Evolutionary conservation across 2,797 vertebrate genomes (phyloP).

Genomic region (Epinephelus malabaricus): DNA sequence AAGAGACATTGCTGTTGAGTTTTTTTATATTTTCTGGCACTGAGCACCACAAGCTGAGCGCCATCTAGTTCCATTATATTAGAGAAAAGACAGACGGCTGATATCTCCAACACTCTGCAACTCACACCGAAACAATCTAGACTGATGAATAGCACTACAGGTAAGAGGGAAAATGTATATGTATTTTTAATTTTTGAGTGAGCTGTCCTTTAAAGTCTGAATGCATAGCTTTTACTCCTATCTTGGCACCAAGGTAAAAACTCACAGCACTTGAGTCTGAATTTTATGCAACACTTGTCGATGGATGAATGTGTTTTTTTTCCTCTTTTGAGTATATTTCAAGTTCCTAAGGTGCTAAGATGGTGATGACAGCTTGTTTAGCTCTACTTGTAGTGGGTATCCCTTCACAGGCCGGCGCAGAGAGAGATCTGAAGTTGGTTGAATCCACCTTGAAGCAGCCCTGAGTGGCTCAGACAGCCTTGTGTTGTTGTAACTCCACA

Average conservation of each 20-base stretch:
- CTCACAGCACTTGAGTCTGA: too few species aligned
- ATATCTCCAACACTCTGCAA: too few species aligned
- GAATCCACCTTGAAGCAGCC: not conserved
- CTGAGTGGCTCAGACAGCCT: constrained; percentile 3
- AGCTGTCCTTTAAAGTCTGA: not conserved
- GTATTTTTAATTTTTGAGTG: too few species aligned
- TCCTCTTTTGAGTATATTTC: not conserved
- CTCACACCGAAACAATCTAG: too few species aligned
- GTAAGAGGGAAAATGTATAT: too few species aligned
- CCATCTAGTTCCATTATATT: too few species aligned
- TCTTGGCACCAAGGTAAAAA: not conserved
- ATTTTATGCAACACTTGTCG: not conserved
- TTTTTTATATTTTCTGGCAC: too few species aligned
- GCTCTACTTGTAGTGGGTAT: not conserved
- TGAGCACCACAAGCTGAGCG: too few species aligned
- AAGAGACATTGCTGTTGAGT: too few species aligned
- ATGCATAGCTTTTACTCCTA: not conserved
- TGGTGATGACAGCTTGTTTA: constrained; percentile 13
- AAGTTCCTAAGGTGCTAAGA: constrained; percentile 1
- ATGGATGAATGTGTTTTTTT: not conserved
- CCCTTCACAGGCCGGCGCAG: constrained; percentile 2
- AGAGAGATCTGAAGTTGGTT: constrained; percentile 6
- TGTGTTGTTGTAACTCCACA: constrained; percentile 23
- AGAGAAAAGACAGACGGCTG: too few species aligned
- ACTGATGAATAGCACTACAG: too few species aligned